Conservation (phyloP, 2,888 invertebrate genomes). For the Xanthorhoe designata region DNA sequence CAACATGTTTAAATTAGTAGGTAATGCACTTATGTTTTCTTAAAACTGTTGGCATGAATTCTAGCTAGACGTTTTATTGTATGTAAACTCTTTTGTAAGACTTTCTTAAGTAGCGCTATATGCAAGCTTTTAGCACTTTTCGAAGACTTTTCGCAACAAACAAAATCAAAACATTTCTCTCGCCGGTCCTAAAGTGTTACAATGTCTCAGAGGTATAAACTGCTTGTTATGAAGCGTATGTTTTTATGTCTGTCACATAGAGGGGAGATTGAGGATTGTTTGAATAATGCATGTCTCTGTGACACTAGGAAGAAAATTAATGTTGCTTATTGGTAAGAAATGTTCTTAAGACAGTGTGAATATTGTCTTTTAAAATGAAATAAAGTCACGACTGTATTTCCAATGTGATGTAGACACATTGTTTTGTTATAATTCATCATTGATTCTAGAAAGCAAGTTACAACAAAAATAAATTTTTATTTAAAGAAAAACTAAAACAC, state of each 20-base stretch:
- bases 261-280: slow-evolving; percentile 30
- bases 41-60: background rate
- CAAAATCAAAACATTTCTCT: slow-evolving; percentile 18
- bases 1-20: background rate
- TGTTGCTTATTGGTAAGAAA: background rate
- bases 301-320: slow-evolving; percentile 30
- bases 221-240: slow-evolving; percentile 31
- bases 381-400: too few relatives aligned
- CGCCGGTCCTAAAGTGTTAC: slow-evolving; percentile 19
- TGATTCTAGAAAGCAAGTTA: too few relatives aligned
- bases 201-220: slow-evolving; percentile 35
- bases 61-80: background rate
- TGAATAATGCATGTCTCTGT: slow-evolving; percentile 38
- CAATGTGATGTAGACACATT: too few relatives aligned
- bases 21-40: background rate
- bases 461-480: too few relatives aligned
- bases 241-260: slow-evolving; percentile 30
- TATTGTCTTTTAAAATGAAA: too few relatives aligned
- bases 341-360: too few relatives aligned
- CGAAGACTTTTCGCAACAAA: slow-evolving; percentile 1
- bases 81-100: background rate
- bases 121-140: background rate
- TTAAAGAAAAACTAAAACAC: too few relatives aligned
- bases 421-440: too few relatives aligned
- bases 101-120: background rate